Evolutionary conservation across 2,888 invertebrate species (phyloP).

Genomic region (Ecliptopera silaceata): DNA sequence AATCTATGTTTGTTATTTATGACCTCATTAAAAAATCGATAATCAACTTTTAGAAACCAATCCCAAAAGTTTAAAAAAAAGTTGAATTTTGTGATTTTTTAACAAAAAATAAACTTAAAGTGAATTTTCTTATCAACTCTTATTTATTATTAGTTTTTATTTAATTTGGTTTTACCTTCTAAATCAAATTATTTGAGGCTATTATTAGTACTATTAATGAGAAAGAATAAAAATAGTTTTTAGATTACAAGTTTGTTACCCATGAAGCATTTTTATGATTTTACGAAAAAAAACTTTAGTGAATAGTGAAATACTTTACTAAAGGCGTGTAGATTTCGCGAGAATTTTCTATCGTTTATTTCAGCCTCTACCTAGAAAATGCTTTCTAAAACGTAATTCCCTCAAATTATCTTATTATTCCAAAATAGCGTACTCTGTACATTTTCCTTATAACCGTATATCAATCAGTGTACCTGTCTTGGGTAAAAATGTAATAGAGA

Average conservation of each 20-base stretch:
- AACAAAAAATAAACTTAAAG: too few relatives aligned
- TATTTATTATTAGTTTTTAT: too few relatives aligned
- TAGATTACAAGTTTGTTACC: slow-evolving; percentile 34
- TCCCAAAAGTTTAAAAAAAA: too few relatives aligned
- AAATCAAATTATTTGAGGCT: too few relatives aligned
- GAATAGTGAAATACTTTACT: too few relatives aligned
- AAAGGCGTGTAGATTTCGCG: neutral
- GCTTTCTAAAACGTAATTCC: too few relatives aligned
- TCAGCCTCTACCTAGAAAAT: too few relatives aligned
- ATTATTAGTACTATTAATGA: neutral
- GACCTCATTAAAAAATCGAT: slow-evolving; percentile 76
- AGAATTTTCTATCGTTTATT: neutral
- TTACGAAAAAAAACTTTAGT: slow-evolving; percentile 63
- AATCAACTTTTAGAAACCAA: slow-evolving; percentile 55
- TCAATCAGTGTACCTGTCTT: slow-evolving; percentile 59
- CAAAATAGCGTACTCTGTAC: neutral
- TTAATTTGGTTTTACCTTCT: too few relatives aligned
- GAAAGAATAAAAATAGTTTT: neutral
- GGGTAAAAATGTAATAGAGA: slow-evolving; percentile 66
- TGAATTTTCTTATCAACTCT: too few relatives aligned
- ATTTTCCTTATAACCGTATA: slow-evolving; percentile 41
- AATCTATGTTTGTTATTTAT: too few relatives aligned
- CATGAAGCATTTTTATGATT: slow-evolving; percentile 46
- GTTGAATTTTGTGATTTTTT: too few relatives aligned
- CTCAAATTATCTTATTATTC: neutral